Conservation (phyloP, 2,113 vertebrate genomes). For the Conger conger region DNA sequence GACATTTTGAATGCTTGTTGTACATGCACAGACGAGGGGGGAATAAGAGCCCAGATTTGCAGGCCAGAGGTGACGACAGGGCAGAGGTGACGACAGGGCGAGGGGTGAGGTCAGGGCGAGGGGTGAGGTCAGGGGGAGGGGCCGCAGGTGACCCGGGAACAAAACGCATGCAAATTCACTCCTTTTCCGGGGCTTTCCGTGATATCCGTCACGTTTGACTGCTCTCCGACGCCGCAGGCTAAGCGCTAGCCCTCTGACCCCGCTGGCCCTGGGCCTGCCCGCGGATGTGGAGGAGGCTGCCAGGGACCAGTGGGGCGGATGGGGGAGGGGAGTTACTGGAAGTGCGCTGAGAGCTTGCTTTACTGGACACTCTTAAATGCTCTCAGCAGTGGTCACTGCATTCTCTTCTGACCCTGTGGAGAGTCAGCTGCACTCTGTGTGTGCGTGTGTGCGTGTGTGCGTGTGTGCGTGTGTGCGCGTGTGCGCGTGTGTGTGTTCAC, state of each 20-base stretch:
- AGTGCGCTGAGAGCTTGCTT: constrained; percentile 40
- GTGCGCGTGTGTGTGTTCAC: not conserved
- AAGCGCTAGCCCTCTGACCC: not conserved
- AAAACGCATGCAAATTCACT: no score
- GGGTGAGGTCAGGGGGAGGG: no score
- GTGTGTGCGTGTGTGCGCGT: not conserved
- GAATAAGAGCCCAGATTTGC: no score
- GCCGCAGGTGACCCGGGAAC: no score
- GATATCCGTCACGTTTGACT: not conserved
- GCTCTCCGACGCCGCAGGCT: constrained; percentile 16
- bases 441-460: constrained; percentile 1
- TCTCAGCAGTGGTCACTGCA: constrained; percentile 7
- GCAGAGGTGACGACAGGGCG: no score
- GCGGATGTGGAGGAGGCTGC: not conserved
- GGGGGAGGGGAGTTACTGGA: constrained; percentile 49
- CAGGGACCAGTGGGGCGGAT: not conserved
- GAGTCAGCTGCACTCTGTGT: constrained; percentile 5
- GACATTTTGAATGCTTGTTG: no score
- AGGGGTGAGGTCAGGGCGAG: no score
- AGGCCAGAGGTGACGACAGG: no score
- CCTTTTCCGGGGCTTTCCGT: no score
- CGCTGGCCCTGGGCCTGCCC: constrained; percentile 12
- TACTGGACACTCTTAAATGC: not conserved
- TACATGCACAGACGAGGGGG: no score
- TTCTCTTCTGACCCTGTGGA: not conserved